These are phyloP conservation scores for Cryptus viduatorius DNA, from an alignment of 2,888 invertebrate species.

Conservation along the genomic window DNA sequence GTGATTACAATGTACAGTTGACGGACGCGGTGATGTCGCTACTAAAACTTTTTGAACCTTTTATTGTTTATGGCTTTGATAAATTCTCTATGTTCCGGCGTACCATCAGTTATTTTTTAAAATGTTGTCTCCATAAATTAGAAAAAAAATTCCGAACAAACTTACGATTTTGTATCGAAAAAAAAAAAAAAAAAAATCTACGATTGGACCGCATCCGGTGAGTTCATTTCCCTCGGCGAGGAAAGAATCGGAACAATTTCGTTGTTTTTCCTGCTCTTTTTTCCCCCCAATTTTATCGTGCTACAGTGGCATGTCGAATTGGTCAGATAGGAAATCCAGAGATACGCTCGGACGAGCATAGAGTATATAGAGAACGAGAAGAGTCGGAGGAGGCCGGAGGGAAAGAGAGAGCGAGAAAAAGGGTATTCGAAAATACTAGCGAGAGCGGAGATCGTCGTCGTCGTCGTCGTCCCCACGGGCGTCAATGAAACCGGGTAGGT, in stretches of 20 bases:
- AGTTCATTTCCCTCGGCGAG: neutral
- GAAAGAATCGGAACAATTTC: slow-evolving; percentile 19
- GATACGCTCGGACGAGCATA: slow-evolving; percentile 34
- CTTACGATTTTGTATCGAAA: neutral
- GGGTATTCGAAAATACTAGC: slow-evolving; percentile 21
- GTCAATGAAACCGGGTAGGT: slow-evolving; percentile 56
- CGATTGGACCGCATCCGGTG: neutral
- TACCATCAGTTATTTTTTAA: no score
- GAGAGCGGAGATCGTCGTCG: neutral
- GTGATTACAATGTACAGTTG: neutral
- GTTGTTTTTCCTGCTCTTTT: slow-evolving; percentile 2
- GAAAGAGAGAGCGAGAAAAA: slow-evolving; percentile 19
- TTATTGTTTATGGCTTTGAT: no score
- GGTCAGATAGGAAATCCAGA: slow-evolving; percentile 37
- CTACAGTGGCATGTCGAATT: slow-evolving; percentile 15
- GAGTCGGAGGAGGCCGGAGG: slow-evolving; percentile 3
- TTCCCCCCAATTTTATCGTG: slow-evolving; percentile 13
- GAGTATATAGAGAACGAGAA: neutral
- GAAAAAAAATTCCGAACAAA: no score
- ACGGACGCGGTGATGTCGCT: no score
- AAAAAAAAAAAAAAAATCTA: neutral
- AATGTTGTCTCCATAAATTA: no score
- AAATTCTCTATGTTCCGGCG: no score
- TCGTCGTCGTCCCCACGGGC: slow-evolving; percentile 36
- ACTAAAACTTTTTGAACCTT: no score